Conservation (phyloP, 1,140 invertebrate genomes). For the Chlorops oryzae region DNA sequence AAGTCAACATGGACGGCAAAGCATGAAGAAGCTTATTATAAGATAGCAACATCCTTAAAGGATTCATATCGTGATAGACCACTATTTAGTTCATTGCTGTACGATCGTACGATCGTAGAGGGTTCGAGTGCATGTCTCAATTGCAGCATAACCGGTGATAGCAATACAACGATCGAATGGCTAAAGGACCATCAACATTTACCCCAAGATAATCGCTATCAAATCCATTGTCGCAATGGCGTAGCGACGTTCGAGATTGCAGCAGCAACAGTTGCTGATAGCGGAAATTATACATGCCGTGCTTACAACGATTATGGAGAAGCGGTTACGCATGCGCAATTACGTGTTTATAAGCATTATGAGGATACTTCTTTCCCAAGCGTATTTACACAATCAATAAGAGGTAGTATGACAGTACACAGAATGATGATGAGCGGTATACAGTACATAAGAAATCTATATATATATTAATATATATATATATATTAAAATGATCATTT, state of each 20-base stretch:
- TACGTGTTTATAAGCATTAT: slow-evolving; percentile 65
- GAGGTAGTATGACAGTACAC: slow-evolving; percentile 60
- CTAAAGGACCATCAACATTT: slow-evolving; percentile 68
- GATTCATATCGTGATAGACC: slow-evolving; percentile 59
- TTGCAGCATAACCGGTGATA: slow-evolving; percentile 72
- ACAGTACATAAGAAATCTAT: too few species aligned
- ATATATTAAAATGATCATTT: too few species aligned
- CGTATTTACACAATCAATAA: slow-evolving; percentile 65
- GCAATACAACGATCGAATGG: slow-evolving; percentile 76
- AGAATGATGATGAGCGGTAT: too few species aligned
- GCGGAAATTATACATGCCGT: slow-evolving; percentile 68
- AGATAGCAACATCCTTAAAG: background rate
- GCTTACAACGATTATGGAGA: slow-evolving; percentile 69
- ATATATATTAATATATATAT: too few species aligned
- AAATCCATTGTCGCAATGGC: slow-evolving; percentile 57
- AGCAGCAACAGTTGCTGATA: slow-evolving; percentile 58
- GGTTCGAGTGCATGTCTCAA: slow-evolving; percentile 71
- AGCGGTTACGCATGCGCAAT: slow-evolving; percentile 59
- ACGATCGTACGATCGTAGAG: slow-evolving; percentile 67
- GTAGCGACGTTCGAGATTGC: slow-evolving; percentile 70
- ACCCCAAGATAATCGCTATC: slow-evolving; percentile 52
- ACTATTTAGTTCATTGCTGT: slow-evolving; percentile 72
- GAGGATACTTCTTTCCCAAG: slow-evolving; percentile 61
- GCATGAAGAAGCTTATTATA: background rate
- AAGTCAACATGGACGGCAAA: background rate